These are phyloP conservation scores for Melinaea menophilus DNA, from an alignment of 2,888 invertebrate species.

Conservation along the genomic window DNA sequence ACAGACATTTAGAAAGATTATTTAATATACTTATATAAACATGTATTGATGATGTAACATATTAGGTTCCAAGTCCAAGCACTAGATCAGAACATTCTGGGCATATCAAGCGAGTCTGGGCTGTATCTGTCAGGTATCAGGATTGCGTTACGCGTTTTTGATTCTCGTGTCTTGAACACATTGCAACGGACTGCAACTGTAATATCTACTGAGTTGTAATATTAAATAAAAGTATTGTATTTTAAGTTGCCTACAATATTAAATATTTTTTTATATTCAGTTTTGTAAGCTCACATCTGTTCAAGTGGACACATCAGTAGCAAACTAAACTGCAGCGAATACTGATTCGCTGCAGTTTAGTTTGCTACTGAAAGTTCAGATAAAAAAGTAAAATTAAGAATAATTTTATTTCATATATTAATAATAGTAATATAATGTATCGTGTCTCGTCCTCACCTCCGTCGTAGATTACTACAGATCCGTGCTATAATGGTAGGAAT, in stretches of 20 bases:
- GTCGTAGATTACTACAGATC: conserved; percentile 4
- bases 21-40: background rate
- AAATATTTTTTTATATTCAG: no score
- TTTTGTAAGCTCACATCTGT: no score
- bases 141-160: conserved; percentile 6
- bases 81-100: conserved; percentile 5
- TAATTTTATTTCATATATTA: no score
- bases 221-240: no score
- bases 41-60: background rate
- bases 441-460: background rate
- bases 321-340: no score
- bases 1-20: no score
- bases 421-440: background rate
- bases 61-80: background rate
- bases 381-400: no score
- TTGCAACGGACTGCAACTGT: background rate
- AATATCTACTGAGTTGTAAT: background rate
- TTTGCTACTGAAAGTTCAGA: no score
- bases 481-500: conserved; percentile 20
- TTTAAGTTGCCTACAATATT: no score
- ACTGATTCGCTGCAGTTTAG: no score
- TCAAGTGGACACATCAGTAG: no score
- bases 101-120: background rate
- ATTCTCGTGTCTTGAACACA: conserved; percentile 1
- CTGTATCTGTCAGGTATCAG: conserved; percentile 5